Evolutionary conservation across 2,888 invertebrate species (phyloP).

Genomic region (Sinopyrophorus schimmeli): DNA sequence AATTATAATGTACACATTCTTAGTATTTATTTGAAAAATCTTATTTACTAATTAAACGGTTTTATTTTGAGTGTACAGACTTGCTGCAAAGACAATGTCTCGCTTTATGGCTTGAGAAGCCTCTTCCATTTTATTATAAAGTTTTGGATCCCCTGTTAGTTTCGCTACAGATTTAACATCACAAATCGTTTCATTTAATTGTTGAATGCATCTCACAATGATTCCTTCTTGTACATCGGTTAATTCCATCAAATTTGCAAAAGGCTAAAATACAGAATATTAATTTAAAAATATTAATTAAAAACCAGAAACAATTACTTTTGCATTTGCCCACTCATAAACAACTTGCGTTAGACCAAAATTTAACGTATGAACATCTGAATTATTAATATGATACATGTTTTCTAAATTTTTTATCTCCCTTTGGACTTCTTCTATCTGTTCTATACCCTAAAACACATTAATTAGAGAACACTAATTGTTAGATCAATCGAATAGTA

Average conservation of each 20-base stretch:
- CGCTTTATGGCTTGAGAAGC: constrained; percentile 90
- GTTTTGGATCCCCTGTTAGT: constrained; percentile 88
- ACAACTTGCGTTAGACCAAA: constrained; percentile 94
- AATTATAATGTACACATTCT: neutral
- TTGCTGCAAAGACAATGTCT: constrained; percentile 97
- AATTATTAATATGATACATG: constrained; percentile 61
- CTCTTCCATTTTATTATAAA: constrained; percentile 94
- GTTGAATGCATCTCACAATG: constrained; percentile 95
- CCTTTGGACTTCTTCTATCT: constrained; percentile 69
- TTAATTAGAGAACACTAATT: too few species aligned
- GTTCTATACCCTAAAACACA: constrained; percentile 68
- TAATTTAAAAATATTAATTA: too few species aligned
- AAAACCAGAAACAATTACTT: too few species aligned
- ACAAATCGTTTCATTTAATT: constrained; percentile 87
- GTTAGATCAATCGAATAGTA: too few species aligned
- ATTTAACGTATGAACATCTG: constrained; percentile 68
- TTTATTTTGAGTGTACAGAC: constrained; percentile 74
- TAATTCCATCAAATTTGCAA: constrained; percentile 88
- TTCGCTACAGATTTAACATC: constrained; percentile 91
- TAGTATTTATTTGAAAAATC: neutral
- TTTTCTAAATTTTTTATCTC: constrained; percentile 70
- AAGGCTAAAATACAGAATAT: constrained; percentile 64
- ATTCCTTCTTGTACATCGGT: constrained; percentile 97
- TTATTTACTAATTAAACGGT: constrained; percentile 6
- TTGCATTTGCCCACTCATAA: constrained; percentile 93